Evolutionary conservation across 2,888 invertebrate species (phyloP), one percentile per base, ranked within the genome.

Genomic region (Microplitis deprimator): DNA sequence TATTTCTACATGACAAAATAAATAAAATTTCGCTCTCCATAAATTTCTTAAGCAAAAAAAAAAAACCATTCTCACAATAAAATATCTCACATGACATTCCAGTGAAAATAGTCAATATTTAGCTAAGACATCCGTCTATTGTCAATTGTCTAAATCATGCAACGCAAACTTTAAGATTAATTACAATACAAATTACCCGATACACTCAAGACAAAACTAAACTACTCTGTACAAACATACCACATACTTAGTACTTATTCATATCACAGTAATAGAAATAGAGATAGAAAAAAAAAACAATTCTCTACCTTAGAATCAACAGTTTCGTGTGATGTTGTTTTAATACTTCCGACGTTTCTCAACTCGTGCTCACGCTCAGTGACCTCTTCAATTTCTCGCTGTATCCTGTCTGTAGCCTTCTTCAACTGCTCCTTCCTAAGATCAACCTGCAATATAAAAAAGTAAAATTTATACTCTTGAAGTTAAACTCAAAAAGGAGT

Each of bases 311-410:
- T 90, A 69, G 88, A 89, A 81, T 91, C 91, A 40, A 91, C 91
- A 72, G 90, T 90, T 77, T 92, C 92, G 84, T 91, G 91, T n/a
- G 92, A 92, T 40, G 90, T 91, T 17, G 92, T 92, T 82, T 90
- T 90, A 79, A 92, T 92, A 83, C 90, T 90, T 10, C 92, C 92
- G 80, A 93, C 93, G 84, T 93, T 93, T 83, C 93, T 92, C 83
- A 97, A 93, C 87, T 96, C 96, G 86, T 94, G 92, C 90, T 97
- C 97, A 82, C 96, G 92, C 86, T 95, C 94, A 74, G 94, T 94
- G 79, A 96, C 96, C 91, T 96, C 95, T 85, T 95, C 94, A 85
- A 97, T 96, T 92, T 97, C 97, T 87, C 94, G 93, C 91, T 97
- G 97, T 89, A 97, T 96, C 89, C 96, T 93, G 81, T 90, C 90